A percentile compares a stretch with the other conserved stretches of the same genome.
Evolutionary conservation across 1,140 invertebrate genomes (phyloP).

Genomic region (Drosophila mauritiana): DNA sequence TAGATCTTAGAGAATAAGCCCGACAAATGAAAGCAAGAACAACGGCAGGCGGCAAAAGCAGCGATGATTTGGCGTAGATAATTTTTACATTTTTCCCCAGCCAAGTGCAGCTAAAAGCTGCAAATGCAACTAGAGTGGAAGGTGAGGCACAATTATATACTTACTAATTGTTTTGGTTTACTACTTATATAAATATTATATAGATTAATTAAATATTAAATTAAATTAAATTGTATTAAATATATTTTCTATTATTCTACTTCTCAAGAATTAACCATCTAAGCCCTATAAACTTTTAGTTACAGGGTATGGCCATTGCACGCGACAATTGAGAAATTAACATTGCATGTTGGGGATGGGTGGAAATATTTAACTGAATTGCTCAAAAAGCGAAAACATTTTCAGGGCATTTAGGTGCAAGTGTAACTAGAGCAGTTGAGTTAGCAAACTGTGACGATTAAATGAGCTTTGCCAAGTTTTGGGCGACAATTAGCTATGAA

Average conservation of each 20-base stretch:
- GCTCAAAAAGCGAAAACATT: constrained; percentile 64
- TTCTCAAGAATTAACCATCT: not conserved
- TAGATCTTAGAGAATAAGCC: constrained; percentile 43
- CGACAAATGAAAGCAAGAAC: constrained; percentile 57
- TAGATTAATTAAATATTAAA: too few relatives aligned
- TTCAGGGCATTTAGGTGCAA: constrained; percentile 31
- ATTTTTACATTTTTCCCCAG: constrained; percentile 53
- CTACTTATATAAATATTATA: too few relatives aligned
- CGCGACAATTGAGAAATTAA: constrained; percentile 57
- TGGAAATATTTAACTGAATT: constrained; percentile 37
- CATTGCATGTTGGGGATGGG: constrained; percentile 49
- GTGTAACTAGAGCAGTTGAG: constrained; percentile 50
- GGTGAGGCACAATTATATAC: not conserved
- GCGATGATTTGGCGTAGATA: constrained; percentile 67
- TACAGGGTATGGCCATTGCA: constrained; percentile 27
- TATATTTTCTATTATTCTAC: not conserved
- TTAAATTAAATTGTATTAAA: not conserved
- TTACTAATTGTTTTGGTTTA: not conserved
- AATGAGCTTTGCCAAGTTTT: constrained; percentile 3
- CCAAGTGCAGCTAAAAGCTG: constrained; percentile 10
- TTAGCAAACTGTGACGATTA: constrained; percentile 59
- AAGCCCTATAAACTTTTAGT: not conserved
- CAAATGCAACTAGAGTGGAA: not conserved
- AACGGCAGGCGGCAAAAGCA: constrained; percentile 17
- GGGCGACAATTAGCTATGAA: not conserved